Base-by-base conservation (phyloP, 2,797 vertebrate species). In the Peromyscus aztecus region DNA sequence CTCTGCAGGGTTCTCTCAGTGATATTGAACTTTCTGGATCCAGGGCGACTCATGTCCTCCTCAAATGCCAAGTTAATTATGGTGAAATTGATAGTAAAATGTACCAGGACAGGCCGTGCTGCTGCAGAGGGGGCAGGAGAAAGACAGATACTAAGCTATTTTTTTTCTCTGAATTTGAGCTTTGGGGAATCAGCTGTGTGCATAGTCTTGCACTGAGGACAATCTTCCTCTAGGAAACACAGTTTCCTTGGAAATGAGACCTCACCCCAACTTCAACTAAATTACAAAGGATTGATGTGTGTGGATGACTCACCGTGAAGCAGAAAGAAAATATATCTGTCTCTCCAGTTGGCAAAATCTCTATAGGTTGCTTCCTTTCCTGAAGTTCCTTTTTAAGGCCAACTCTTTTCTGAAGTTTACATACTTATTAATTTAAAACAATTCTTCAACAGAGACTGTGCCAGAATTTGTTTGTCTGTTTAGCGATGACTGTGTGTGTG, bases 21-120 rank as follows among this genome's bases (percentile, higher is more conserved):
- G 83, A 67, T 77, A 49, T 81, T 96, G 59, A 80, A 98, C 14
- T 87, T 89, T 21, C 49, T n/a, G 16, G 98, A 97, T 31, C 85
- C 89, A 8, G 87, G 63, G 13, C 31, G 78, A 29, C 10, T 8
- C 93, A 98, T 90, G 16, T 46, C 65, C 8, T 14, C 29, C 2
- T 89, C 73, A 40, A 95, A 97, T 0, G 0, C 46, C 16, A 98
- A 96, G 57, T 98, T 98, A 23, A 94, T 97, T 78, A 98, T 78
- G 43, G 97, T 98, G 77, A 98, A 98, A 83, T 98, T 98, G 31
- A 98, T 1, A 0, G 89, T 97, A 84, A 98, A 97, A 0, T n/a
- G n/a, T 2, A 67, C 67, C 49, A 76, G 49, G 19, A 16, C 12
- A 69, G 81, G 90, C 12, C 14, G 40, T 27, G 40, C 21, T 31